A percentile compares a stretch with the other conserved stretches of the same genome.
Evolutionary conservation across 2,888 invertebrate species (phyloP).

Genomic region (Plemyria rubiginata): DNA sequence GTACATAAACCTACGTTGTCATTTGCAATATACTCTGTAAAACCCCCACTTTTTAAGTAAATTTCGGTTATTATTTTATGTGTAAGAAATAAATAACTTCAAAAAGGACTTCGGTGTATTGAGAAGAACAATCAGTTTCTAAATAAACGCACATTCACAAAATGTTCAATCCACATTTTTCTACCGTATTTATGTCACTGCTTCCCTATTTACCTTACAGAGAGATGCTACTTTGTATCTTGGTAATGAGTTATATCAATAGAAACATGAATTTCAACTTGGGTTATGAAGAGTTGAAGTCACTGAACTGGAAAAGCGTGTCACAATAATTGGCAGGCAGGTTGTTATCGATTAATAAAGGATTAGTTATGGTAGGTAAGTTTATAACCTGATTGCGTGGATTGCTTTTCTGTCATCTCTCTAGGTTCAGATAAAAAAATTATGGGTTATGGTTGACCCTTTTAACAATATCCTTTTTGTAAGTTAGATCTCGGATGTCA

Average conservation of each 20-base stretch:
- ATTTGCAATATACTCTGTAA: too few relatives aligned
- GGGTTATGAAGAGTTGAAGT: conserved; percentile 35
- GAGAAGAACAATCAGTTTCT: neutral
- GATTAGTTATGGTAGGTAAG: conserved; percentile 30
- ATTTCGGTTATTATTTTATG: too few relatives aligned
- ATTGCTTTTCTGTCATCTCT: conserved; percentile 10
- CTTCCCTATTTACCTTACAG: conserved; percentile 20
- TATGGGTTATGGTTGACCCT: neutral
- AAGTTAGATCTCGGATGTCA: too few relatives aligned
- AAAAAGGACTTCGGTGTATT: neutral
- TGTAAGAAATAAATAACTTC: too few relatives aligned
- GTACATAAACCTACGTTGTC: too few relatives aligned
- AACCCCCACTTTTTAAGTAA: too few relatives aligned
- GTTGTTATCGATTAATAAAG: conserved; percentile 21
- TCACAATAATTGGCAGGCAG: conserved; percentile 23
- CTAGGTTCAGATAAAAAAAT: conserved; percentile 4
- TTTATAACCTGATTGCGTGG: conserved; percentile 25
- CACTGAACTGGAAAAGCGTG: conserved; percentile 40
- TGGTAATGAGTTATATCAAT: conserved; percentile 42
- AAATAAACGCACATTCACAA: neutral
- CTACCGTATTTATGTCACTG: conserved; percentile 1
- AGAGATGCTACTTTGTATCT: conserved; percentile 28
- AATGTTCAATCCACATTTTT: neutral
- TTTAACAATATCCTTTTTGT: too few relatives aligned
- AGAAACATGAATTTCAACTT: conserved; percentile 42